These are phyloP conservation scores for Mythimna lalbum DNA, from an alignment of 2,888 invertebrate species.

Conservation along the genomic window DNA sequence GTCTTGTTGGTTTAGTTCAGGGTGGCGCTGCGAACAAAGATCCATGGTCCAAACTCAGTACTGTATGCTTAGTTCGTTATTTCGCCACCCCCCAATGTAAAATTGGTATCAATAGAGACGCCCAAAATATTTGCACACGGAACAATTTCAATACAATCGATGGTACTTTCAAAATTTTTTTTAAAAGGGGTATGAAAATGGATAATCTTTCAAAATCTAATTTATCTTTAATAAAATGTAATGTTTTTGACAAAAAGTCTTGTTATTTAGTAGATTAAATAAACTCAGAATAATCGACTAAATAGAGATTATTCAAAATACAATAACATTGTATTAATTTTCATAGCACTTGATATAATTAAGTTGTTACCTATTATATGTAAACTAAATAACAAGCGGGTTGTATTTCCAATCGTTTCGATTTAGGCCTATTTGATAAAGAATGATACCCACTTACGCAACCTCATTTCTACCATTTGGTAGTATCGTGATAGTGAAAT, in stretches of 20 bases:
- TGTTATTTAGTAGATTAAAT: too few relatives aligned
- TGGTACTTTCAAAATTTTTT: too few relatives aligned
- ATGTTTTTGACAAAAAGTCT: neutral
- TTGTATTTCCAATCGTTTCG: neutral
- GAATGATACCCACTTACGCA: neutral
- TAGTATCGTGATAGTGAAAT: neutral
- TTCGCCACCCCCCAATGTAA: neutral
- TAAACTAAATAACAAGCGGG: neutral
- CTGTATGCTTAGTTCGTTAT: neutral
- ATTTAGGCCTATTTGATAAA: neutral
- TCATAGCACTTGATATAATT: neutral
- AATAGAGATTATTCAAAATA: neutral
- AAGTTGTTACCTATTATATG: neutral
- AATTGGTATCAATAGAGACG: neutral
- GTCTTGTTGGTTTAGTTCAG: neutral
- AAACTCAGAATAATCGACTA: neutral
- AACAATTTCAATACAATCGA: neutral
- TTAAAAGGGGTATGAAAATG: neutral
- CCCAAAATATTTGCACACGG: too few relatives aligned
- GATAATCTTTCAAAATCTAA: neutral
- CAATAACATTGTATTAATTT: neutral
- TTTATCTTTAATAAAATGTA: neutral
- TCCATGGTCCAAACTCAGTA: neutral
- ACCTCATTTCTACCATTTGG: neutral
- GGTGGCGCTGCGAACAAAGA: slow-evolving; percentile 1